Base-by-base conservation (phyloP, 1,140 invertebrate genomes). In the Druon quercuslanigerum region DNA sequence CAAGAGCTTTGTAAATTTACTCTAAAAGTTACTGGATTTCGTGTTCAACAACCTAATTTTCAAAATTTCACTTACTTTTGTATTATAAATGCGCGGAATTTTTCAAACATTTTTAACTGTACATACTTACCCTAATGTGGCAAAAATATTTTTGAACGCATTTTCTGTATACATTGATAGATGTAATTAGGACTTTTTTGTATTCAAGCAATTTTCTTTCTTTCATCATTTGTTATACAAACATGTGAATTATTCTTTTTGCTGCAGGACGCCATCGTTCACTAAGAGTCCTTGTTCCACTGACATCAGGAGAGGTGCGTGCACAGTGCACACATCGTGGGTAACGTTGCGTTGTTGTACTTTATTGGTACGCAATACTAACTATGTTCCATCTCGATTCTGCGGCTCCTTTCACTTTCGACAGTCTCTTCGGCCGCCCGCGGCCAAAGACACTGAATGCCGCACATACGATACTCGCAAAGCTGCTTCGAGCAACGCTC, bases 321-420 rank as follows among this genome's bases (percentile, higher is more conserved):
- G 76, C 72, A 78, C 80, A 76, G 83, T 85, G 76, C 73, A 78
- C 80, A 76, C 75, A 85, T 79, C 81, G 76, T 78, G 82, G 79
- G 46, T 66, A 78, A 85, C 80, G 72, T 80, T 77, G 84, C 60
- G 60, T n/a, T 66, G 57, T 33, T 60, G 60, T 66, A 46, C 16
- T 66, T 66, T 66, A 66, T 66, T 66, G 60, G 82, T 84, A 85
- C 82, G 84, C 82, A 66, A 66, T 16, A 66, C 60, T 46, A 70
- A 66, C 60, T 66, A 70, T 80, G 84, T 82, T 85, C 84, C 84
- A 85, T 86, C 84, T 85, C 76, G 84, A 86, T 84, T 83, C 84
- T 85, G 81, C 80, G 82, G 71, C 81, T 84, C 84, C 84, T 86
- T 86, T 86, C 84, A 86, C 84, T 86, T 86, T 86, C 84, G 84